Conservation (phyloP, 2,797 vertebrate genomes). For the Pipistrellus nathusii region DNA sequence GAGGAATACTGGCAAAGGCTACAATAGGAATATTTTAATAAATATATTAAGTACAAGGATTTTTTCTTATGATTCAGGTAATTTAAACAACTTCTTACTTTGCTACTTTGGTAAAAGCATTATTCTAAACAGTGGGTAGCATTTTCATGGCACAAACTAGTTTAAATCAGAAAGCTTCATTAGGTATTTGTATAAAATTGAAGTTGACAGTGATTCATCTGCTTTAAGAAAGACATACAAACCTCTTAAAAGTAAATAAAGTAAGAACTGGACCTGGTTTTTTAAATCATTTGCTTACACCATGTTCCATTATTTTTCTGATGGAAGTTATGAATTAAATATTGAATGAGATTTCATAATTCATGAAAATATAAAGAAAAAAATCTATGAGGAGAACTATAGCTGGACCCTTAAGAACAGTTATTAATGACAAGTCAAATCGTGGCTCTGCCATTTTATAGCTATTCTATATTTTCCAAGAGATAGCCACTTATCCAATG, state of each 20-base stretch:
- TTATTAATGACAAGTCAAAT: background rate
- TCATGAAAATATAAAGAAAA: background rate
- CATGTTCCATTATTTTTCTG: accelerated
- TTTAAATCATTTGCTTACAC: background rate
- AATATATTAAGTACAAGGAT: background rate
- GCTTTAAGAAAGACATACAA: background rate
- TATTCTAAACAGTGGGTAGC: background rate
- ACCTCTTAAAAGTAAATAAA: constrained; percentile 20
- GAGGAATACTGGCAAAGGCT: background rate
- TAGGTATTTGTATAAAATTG: background rate
- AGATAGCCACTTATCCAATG: background rate
- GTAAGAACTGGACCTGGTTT: background rate
- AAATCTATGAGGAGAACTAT: background rate
- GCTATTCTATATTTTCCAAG: background rate
- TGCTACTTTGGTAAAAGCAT: background rate
- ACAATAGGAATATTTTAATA: background rate
- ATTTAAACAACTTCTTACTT: constrained; percentile 30
- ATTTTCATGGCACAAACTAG: background rate
- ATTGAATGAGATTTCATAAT: background rate
- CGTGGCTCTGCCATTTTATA: background rate
- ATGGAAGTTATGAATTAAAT: background rate
- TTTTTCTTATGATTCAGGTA: constrained; percentile 19
- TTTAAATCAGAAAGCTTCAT: background rate
- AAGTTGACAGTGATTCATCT: background rate
- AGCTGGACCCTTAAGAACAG: background rate